These are phyloP conservation scores for Timandra comae DNA, from an alignment of 2,888 invertebrate genomes.

Conservation along the genomic window DNA sequence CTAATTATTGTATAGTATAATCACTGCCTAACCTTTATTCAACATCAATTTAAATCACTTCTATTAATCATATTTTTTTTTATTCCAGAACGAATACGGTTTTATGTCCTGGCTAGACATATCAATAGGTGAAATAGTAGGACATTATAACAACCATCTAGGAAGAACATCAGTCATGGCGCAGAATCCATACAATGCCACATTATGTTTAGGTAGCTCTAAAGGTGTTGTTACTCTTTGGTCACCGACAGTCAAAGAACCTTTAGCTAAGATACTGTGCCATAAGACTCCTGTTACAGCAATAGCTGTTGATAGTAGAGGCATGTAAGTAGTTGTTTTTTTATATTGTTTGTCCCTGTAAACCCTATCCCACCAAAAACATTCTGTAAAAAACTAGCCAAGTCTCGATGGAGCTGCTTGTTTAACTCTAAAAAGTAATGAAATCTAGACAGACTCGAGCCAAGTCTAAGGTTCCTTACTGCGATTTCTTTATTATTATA, in stretches of 20 bases:
- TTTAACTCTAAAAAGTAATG: no score
- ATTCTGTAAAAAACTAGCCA: no score
- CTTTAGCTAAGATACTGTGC: slow-evolving; percentile 93
- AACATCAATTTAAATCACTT: no score
- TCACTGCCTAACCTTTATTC: neutral
- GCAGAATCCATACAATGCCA: slow-evolving; percentile 96
- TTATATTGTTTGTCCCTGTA: no score
- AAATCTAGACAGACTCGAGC: no score
- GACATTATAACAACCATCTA: slow-evolving; percentile 84
- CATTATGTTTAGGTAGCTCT: slow-evolving; percentile 91
- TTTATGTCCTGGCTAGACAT: slow-evolving; percentile 95
- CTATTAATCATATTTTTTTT: no score
- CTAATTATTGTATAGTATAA: no score
- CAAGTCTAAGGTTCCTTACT: no score
- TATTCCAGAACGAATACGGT: slow-evolving; percentile 82
- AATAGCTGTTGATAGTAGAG: slow-evolving; percentile 89
- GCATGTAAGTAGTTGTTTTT: slow-evolving; percentile 85
- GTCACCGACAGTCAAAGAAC: slow-evolving; percentile 91
- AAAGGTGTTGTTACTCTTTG: slow-evolving; percentile 96
- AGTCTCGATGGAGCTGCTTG: no score
- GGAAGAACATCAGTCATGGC: slow-evolving; percentile 90
- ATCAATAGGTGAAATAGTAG: slow-evolving; percentile 92
- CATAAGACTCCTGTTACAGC: slow-evolving; percentile 89
- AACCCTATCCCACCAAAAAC: no score
- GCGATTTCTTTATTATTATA: no score